Evolutionary conservation across 1,140 invertebrate species (phyloP), one percentile per base, ranked within the genome.

Genomic region (Neodiprion lecontei): DNA sequence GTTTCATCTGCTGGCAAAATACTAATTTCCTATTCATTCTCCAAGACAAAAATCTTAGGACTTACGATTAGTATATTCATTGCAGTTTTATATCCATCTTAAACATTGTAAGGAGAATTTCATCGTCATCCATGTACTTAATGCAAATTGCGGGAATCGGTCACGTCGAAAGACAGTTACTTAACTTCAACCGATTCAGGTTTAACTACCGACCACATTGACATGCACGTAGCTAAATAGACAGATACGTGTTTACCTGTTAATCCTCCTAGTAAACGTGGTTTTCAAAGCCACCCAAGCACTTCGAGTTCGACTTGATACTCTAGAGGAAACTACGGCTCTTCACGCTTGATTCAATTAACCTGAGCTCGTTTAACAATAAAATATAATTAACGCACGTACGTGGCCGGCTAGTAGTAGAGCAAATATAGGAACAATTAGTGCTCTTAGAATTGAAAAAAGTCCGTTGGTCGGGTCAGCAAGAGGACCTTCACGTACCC

Each of bases 401-500:
- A 7, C 53, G 53, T 61, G 53, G 53, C 53, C 8, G 53, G 53
- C n/a, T 17, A 14, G 53, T 61, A 17, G 53, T 14, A 14, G 11
- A 61, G 53, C 53, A 61, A 61, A 61, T 61, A 61, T 61, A 12
- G 53, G 53, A 61, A 61, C 53, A 61, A 61, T 61, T 61, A 61
- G 53, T 61, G 11, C 1, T 14, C 53, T 61, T 61, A 17, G 53
- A 17, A 61, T 61, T 61, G 0, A 61, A 61, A 17, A 61, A 61
- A 5, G 53, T 17, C 12, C 3, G 68, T 69, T 11, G 68, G 28
- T 47, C 73, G 75, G 79, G 78, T 84, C 81, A 78, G 78, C 73
- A 72, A 72, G 67, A 73, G 77, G 79, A 83, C 83, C 83, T 80
- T 77, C 83, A 86, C 85, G 84, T 84, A 78, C 75, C 47, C 67